Evolutionary conservation across 2,888 invertebrate genomes (phyloP), one percentile per base, ranked within the genome.

Genomic region (Caenorhabditis japonica): DNA sequence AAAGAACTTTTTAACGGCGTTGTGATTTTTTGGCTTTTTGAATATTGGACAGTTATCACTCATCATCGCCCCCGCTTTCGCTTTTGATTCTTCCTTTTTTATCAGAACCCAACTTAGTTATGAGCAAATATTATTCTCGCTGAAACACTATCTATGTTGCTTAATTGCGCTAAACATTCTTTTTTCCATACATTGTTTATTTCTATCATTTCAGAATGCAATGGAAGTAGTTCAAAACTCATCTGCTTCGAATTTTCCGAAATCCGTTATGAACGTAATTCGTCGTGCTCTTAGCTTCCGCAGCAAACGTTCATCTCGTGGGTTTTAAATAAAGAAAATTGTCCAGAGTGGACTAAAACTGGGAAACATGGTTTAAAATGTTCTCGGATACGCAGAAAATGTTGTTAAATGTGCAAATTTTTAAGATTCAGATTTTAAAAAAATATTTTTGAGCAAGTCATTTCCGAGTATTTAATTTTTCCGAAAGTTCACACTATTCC

Each of bases 271-370:
- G 77, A 78, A 78, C 49, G 43, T 61, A 12, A 38, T 78, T 17
- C 70, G 75, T 21, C 66, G 77, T 30, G 75, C 55, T n/a, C 49
- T 78, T 46, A 75, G 70, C 30, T 70, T 78, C 44, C 69, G 77
- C 7, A 36, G 25, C 15, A 74, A 68, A 15, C 47, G 52, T 10
- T 34, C 60, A 27, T 44, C 62, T 5, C 15, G 64, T 66, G 7
- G 55, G 72, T 72, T 70, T 21, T n/a, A 10, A 30, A 30, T 7
- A 30, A 30, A 30, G 10, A 30, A 30, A 30, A 25, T 3, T 21
- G 10, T n/a, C n/a, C n/a, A 17, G 5, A 21, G 5, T 41, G 41
- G 5, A 7, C 15, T 4, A 17, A 39, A 39, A 4, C 15, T n/a
- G 39, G 39, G 17, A n/a, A n/a, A n/a, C n/a, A n/a, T n/a, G n/a